A percentile compares a stretch with the other conserved stretches of the same genome.
Conservation (phyloP, 2,888 invertebrate genomes). For the Drosophila pseudotakahashii region DNA sequence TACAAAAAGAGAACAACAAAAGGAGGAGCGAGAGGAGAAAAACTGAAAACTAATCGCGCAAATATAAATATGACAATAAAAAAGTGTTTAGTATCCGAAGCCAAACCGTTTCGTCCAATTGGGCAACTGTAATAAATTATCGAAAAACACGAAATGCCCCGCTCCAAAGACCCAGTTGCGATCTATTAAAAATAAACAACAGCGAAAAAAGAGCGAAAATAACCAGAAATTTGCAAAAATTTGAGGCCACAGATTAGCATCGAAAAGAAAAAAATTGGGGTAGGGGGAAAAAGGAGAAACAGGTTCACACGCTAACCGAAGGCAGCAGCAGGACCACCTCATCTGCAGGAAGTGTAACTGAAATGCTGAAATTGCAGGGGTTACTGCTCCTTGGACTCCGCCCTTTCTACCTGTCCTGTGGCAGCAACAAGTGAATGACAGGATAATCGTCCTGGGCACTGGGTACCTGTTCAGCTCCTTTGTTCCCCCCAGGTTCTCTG, state of each 20-base stretch:
- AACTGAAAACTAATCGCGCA: constrained; percentile 63
- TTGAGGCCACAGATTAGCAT: constrained; percentile 45
- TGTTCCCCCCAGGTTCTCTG: constrained; percentile 40
- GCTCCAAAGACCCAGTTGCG: constrained; percentile 59
- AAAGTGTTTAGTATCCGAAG: constrained; percentile 51
- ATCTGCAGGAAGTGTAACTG: constrained; percentile 57
- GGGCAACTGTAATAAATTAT: constrained; percentile 78
- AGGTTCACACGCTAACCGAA: constrained; percentile 71
- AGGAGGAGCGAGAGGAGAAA: constrained; percentile 31
- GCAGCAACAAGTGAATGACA: constrained; percentile 78
- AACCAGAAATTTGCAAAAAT: constrained; percentile 43
- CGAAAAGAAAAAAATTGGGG: constrained; percentile 32
- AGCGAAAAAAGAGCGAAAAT: constrained; percentile 12
- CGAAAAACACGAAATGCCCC: constrained; percentile 75
- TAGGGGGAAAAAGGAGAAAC: constrained; percentile 33
- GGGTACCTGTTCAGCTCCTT: constrained; percentile 53
- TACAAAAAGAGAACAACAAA: constrained; percentile 26
- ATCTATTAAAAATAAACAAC: constrained; percentile 50
- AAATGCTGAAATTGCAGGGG: constrained; percentile 50
- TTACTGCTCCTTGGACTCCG: constrained; percentile 44
- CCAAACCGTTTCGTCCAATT: constrained; percentile 57
- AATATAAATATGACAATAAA: constrained; percentile 75
- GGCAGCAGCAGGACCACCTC: constrained; percentile 37
- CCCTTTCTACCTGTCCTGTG: constrained; percentile 42
- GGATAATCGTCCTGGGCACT: constrained; percentile 74